These are phyloP conservation scores for Phragmatobia fuliginosa DNA, from an alignment of 2,888 invertebrate genomes.

Conservation along the genomic window DNA sequence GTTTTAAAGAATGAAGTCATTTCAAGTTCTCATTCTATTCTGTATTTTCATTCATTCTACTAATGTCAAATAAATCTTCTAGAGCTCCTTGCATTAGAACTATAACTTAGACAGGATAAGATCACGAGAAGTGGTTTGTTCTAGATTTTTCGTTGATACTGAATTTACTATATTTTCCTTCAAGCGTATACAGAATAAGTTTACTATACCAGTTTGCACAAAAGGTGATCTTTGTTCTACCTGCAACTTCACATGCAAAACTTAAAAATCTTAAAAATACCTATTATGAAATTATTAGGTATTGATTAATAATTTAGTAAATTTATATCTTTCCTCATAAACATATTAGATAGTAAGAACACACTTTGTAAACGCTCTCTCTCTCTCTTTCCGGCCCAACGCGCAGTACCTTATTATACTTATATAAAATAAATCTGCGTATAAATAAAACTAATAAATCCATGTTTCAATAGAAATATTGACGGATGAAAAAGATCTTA, in stretches of 20 bases:
- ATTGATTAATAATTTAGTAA: too few relatives aligned
- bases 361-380: too few relatives aligned
- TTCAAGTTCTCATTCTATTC: neutral
- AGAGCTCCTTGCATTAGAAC: slow-evolving; percentile 2
- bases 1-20: neutral
- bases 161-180: neutral
- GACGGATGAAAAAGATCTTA: too few relatives aligned
- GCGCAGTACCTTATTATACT: too few relatives aligned
- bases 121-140: slow-evolving; percentile 8
- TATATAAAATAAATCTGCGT: too few relatives aligned
- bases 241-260: neutral
- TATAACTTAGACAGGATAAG: slow-evolving; percentile 6
- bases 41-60: slow-evolving; percentile 2
- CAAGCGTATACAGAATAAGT: neutral
- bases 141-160: neutral
- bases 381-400: too few relatives aligned
- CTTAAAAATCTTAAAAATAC: neutral
- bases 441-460: too few relatives aligned
- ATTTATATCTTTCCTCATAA: too few relatives aligned
- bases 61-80: slow-evolving; percentile 13
- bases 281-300: too few relatives aligned
- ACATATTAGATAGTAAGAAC: too few relatives aligned
- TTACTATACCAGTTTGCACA: neutral
- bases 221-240: neutral
- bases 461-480: too few relatives aligned